Base-by-base conservation (phyloP, 2,797 vertebrate genomes). In the Periophthalmus magnuspinnatus region DNA sequence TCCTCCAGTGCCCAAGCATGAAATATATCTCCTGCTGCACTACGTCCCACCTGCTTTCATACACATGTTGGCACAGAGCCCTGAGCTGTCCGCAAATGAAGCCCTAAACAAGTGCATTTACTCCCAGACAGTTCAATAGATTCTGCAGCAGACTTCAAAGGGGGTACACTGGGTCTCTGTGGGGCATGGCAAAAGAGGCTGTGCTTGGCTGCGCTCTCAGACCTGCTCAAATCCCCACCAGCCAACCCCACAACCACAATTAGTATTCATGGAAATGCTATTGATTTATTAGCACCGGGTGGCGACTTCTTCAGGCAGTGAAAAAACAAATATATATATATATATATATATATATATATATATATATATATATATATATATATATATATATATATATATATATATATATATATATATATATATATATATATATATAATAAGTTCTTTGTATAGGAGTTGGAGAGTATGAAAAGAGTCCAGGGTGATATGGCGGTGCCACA, bases 71-170 rank as follows among this genome's bases (percentile, higher is more conserved):
- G 74, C 71, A 72, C 73, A 81, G 82, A 78, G 79, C 85, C 79
- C 86, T 87, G 82, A 87, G 86, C 83, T 72, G 70, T 80, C 91
- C 62, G 78, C 76, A 89, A 89, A 91, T 89, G 86, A 90, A 92
- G 86, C 88, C 89, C 85, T 84, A 89, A 91, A 92, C 84, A 91
- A 91, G 88, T 92, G 89, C 41, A 89, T 91, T 91, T 89, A 89
- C 84, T 90, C 79, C 86, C 87, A 88, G 82, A 91, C 76, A 78
- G 87, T 88, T 87, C 84, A 91, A 92, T 92, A 90, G 92, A 93
- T 93, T 93, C 89, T 85, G 78, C 85, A 83, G 85, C 78, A 74
- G 74, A 90, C 90, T 91, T 93, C 89, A 93, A 91, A 93, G 84
- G 74, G 65, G 75, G 60, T 68, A 75, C 71, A 78, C 69, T 80